Base-by-base conservation (phyloP, 2,888 invertebrate genomes). In the Chromoteleia sp. region DNA sequence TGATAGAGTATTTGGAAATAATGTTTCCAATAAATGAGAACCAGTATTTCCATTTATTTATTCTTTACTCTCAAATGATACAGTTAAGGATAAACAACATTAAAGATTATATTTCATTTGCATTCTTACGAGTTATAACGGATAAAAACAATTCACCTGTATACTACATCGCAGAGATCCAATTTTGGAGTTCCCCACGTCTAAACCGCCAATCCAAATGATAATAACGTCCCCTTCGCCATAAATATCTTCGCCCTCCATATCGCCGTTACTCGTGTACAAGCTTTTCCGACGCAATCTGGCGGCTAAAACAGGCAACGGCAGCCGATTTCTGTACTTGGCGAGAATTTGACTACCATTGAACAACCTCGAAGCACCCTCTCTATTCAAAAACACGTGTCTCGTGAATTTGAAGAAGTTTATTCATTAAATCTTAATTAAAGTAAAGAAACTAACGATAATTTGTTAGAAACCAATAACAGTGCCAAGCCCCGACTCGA, bases 151-250 rank as follows among this genome's bases (percentile, higher is more conserved):
- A 15, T 81, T 75, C 85, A 91, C 91, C 85, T 91, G 88, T 59
- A 91, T 89, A 41, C 89, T 90, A 76, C 90, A 91, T 10, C 87
- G 85, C 12, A 91, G 79, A 10, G 86, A 80, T 6, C 87, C 86
- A 3, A 79, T 81, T 5, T 83, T 82, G 2, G 86, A 77, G 43
- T 85, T 88, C 36, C 89, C 88, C 33, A 90, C 84, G 50, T 91
- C 90, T 33, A 91, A 76, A 67, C 91, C 91, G 15, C 91, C 91
- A n/a, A 91, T 85, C 91, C 91, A 91, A 7, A 87, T 88, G 25
- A 91, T 89, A 33, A 91, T 86, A 12, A 90, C 84, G 50, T 90
- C 87, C 4, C 87, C 87, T n/a, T 86, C 84, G 3, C 79, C 77
- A 17, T 82, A 84, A 19, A 79, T 83, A 14, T 87, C 86, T 14